Evolutionary conservation across 2,888 invertebrate genomes (phyloP).

Genomic region (Stenodera caucasica): DNA sequence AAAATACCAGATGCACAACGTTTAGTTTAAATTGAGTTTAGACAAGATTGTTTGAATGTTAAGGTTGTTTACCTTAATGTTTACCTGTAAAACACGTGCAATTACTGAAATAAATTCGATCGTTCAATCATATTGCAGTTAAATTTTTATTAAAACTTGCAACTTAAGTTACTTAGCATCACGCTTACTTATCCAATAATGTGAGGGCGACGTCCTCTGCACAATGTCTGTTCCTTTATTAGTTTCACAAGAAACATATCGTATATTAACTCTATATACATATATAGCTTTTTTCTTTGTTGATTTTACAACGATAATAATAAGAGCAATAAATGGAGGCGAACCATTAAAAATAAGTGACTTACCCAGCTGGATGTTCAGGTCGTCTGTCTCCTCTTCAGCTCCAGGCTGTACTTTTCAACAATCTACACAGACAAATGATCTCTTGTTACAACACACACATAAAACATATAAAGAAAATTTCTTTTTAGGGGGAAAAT

Average conservation of each 20-base stretch:
- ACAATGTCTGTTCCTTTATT: constrained; percentile 14
- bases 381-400: constrained; percentile 22
- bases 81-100: constrained; percentile 38
- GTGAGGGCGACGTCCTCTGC: constrained; percentile 24
- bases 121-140: constrained; percentile 27
- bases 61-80: constrained; percentile 41
- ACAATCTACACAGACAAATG: constrained; percentile 6
- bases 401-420: constrained; percentile 18
- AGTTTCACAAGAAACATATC: constrained; percentile 5
- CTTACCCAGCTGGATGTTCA: constrained; percentile 22
- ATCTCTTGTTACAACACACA: constrained; percentile 2
- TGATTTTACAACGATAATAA: not conserved
- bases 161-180: constrained; percentile 15
- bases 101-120: constrained; percentile 27
- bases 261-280: not conserved
- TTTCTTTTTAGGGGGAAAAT: not conserved
- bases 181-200: constrained; percentile 10
- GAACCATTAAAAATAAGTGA: constrained; percentile 2
- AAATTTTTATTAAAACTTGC: constrained; percentile 10
- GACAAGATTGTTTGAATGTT: not conserved
- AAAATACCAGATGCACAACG: not conserved
- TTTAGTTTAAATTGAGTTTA: not conserved
- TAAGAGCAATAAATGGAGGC: not conserved
- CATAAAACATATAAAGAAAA: not conserved
- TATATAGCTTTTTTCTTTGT: no score